Conservation (phyloP, 1,140 invertebrate species). For the Pseudoatta argentina region DNA sequence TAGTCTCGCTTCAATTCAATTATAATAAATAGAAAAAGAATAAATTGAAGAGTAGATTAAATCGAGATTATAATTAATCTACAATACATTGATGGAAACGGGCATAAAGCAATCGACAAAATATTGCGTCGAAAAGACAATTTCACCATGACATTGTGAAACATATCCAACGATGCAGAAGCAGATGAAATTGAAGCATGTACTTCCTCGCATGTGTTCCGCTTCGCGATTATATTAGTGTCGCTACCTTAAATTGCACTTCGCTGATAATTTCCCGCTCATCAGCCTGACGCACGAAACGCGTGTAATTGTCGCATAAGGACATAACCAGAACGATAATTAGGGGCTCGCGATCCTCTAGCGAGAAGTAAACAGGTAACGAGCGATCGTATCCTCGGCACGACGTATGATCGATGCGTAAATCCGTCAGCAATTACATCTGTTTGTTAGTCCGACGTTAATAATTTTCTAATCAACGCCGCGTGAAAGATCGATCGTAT, state of each 20-base stretch:
- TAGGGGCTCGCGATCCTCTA: conserved; percentile 31
- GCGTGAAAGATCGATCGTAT: conserved; percentile 62
- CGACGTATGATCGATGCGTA: conserved; percentile 55
- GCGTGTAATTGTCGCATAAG: conserved; percentile 56
- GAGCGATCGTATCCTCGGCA: conserved; percentile 31
- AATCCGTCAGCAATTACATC: conserved; percentile 59
- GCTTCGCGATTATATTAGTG: conserved; percentile 7
- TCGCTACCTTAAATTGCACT: conserved; percentile 29
- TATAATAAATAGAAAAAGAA: too few relatives aligned
- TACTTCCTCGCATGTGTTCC: background rate
- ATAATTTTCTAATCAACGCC: conserved; percentile 63
- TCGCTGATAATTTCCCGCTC: conserved; percentile 31
- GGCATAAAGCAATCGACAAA: background rate
- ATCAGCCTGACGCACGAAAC: background rate
- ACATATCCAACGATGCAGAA: background rate
- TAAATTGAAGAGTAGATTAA: too few relatives aligned
- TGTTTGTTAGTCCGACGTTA: conserved; percentile 55
- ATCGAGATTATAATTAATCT: too few relatives aligned
- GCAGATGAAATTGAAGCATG: conserved; percentile 9
- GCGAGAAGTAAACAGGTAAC: conserved; percentile 54
- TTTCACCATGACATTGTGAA: conserved; percentile 1
- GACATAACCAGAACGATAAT: conserved; percentile 45
- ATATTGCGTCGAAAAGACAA: background rate
- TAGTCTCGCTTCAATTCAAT: too few relatives aligned
- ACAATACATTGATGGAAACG: background rate